Evolutionary conservation across 35 echinoderm and acorn worm genomes (phyloP).

Genomic region (Lytechinus variegatus): DNA sequence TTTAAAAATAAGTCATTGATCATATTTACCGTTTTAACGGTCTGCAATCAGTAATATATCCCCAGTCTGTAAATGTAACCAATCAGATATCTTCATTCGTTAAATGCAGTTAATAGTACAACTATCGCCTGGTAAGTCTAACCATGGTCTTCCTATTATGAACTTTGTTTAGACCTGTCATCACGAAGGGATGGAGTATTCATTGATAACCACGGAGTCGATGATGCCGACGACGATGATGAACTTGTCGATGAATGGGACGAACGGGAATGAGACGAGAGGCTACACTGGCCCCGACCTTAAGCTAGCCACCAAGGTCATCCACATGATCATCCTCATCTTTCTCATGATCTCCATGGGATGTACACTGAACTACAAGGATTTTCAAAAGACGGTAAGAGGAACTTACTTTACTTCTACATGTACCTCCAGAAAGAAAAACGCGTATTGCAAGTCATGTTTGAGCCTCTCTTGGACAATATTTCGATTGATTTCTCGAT

Average conservation of each 20-base stretch:
- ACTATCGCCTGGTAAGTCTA: not conserved
- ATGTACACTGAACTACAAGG: not conserved
- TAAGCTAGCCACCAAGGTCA: not conserved
- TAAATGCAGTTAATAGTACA: too few relatives aligned
- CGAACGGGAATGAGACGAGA: not conserved
- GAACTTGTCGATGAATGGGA: not conserved
- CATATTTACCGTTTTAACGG: too few relatives aligned
- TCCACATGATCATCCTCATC: slow-evolving; percentile 7
- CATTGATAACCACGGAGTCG: not conserved
- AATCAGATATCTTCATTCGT: too few relatives aligned
- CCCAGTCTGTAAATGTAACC: too few relatives aligned
- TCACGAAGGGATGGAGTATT: not conserved
- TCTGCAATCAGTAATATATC: too few relatives aligned
- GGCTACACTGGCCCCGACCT: not conserved
- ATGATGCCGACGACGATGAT: not conserved
- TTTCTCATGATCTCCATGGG: slow-evolving; percentile 40
- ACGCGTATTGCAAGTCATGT: too few relatives aligned
- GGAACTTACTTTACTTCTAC: not conserved
- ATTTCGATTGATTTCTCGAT: too few relatives aligned
- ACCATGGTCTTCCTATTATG: not conserved
- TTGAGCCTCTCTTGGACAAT: too few relatives aligned
- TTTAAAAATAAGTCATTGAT: too few relatives aligned
- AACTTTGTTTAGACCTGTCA: not conserved
- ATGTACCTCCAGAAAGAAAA: too few relatives aligned
- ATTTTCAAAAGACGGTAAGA: slow-evolving; percentile 45